Evolutionary conservation across 2,113 vertebrate species (phyloP).

Genomic region (Rhynchomys soricoides): DNA sequence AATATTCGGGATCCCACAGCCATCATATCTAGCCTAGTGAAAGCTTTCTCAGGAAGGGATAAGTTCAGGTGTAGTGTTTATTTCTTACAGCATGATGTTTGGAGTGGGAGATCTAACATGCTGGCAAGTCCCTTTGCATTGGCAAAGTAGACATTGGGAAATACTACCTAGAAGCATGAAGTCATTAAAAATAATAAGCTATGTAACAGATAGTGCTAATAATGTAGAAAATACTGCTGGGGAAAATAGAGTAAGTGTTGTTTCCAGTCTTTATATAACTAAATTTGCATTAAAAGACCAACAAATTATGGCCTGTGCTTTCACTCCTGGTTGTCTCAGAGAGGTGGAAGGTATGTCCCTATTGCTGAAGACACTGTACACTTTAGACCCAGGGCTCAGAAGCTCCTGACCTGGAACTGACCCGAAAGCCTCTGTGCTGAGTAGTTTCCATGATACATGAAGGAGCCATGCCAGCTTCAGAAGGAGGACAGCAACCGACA

Average conservation of each 20-base stretch:
- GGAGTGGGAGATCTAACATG: neutral
- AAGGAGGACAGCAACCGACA: neutral
- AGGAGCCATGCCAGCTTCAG: neutral
- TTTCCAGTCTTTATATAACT: neutral
- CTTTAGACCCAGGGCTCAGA: neutral
- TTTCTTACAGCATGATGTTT: neutral
- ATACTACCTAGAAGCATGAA: constrained; percentile 2
- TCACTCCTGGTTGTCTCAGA: neutral
- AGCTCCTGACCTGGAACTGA: neutral
- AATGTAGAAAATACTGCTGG: neutral
- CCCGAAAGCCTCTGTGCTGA: neutral
- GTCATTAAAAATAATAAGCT: constrained; percentile 30
- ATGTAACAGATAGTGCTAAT: neutral
- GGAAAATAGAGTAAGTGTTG: neutral
- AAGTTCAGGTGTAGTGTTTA: neutral
- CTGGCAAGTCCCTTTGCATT: constrained; percentile 8
- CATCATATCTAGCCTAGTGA: neutral
- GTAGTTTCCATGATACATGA: neutral
- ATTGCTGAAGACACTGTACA: neutral
- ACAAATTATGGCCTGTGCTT: neutral
- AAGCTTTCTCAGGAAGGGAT: neutral
- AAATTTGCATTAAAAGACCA: constrained; percentile 8
- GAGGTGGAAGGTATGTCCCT: neutral
- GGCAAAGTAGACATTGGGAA: neutral
- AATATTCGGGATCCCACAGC: neutral